Conservation (phyloP, 2,113 vertebrate genomes). For the Seriola rivoliana region DNA sequence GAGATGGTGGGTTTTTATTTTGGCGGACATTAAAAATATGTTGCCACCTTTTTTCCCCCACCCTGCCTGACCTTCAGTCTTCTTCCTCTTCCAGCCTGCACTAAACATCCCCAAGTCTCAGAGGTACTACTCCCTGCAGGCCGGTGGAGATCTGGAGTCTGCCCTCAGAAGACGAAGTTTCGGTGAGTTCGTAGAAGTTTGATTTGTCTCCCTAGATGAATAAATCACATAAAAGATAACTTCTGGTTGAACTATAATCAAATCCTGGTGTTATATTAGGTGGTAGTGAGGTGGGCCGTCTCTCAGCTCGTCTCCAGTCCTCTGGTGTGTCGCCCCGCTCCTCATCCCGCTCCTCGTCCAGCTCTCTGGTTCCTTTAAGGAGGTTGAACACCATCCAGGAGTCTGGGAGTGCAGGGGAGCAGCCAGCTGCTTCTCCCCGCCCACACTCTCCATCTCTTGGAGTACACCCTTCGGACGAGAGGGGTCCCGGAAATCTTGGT, state of each 20-base stretch:
- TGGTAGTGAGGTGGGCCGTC: not conserved
- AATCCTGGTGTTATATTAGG: not conserved
- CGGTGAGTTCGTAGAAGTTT: conserved; percentile 21
- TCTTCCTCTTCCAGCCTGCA: conserved; percentile 4
- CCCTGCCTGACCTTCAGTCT: not conserved
- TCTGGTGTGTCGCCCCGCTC: conserved; percentile 15
- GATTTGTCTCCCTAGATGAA: not conserved
- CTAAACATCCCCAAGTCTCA: conserved; percentile 56
- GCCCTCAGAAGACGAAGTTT: conserved; percentile 55
- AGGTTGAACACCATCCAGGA: conserved; percentile 59
- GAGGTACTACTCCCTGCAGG: conserved; percentile 78
- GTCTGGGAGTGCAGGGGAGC: not conserved
- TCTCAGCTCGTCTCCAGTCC: not conserved
- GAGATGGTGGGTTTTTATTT: conserved; percentile 42
- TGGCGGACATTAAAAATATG: accelerated
- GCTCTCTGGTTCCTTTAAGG: conserved; percentile 8
- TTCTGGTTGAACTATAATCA: not conserved
- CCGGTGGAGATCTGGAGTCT: conserved; percentile 66
- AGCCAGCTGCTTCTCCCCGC: accelerated
- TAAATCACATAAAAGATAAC: not conserved
- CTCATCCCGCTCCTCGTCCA: conserved; percentile 47
- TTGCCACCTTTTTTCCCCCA: not conserved
- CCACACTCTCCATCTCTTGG: not conserved
- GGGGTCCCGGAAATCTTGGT: not conserved
- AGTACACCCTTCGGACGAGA: not conserved